Evolutionary conservation across 2,888 invertebrate species (phyloP), one percentile per base, ranked within the genome.

Genomic region (Alentia gelatinosa): DNA sequence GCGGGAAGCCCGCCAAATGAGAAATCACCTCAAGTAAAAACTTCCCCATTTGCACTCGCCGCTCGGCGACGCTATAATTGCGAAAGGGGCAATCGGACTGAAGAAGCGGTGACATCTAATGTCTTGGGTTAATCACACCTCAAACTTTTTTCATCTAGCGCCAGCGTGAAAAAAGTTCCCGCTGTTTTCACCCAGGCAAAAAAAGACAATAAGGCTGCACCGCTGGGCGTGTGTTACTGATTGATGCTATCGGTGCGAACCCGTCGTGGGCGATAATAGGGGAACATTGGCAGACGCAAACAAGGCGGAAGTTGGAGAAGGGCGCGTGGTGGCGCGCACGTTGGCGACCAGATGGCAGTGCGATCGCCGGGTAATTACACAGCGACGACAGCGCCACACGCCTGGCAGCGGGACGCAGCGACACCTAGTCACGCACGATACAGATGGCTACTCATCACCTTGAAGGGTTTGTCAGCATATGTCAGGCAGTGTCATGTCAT

Each of bases 1-100:
- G 37, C 79, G 37, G 79, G 79, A 35, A 79, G 37, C 37, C 68
- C 79, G 79, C 79, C 79, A 79, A 79, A 79, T 79, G 79, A 79
- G 79, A 79, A 79, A 79, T 79, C 79, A 79, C 79, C 79, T 79
- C 79, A 79, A 79, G 79, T 79, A 79, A 79, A 79, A 79, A 79
- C 79, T 79, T 79, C 39, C 79, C 79, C 79, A 79, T 79, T 79
- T 35, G 37, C 79, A 79, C 79, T 79, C 79, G 26, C 79, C 79
- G 79, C 79, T 26, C 79, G 79, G 37, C 37, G 79, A 39, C 79
- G 79, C 79, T 39, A 39, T 79, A 79, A 79, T 79, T 79, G 79
- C 79, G 74, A 79, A 39, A 35, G 79, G 79, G 35, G 37, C 79
- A 79, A 79, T 79, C 79, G 79, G 79, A 79, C 79, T 79, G 79